Evolutionary conservation across 2,113 vertebrate genomes (phyloP).

Genomic region (Chelonoidis abingdonii): DNA sequence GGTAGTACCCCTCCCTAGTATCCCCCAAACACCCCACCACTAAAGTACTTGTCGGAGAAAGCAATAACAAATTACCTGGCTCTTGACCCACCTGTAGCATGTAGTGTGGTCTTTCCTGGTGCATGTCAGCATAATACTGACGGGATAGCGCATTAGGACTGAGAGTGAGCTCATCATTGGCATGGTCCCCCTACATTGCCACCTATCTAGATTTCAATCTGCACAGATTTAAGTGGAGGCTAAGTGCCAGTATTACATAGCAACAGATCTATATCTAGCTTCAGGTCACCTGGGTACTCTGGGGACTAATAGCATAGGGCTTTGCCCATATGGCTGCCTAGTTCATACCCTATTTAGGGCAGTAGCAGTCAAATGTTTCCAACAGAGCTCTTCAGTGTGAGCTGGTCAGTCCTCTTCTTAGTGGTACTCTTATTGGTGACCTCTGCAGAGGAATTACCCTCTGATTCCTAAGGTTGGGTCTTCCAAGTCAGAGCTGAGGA

Average conservation of each 20-base stretch:
- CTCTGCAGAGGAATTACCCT: neutral
- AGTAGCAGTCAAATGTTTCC: neutral
- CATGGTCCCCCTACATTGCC: neutral
- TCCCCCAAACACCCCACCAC: too few species aligned
- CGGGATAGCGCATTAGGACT: neutral
- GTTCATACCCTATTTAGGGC: neutral
- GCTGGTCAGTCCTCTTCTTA: neutral
- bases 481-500: too few species aligned
- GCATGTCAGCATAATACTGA: neutral
- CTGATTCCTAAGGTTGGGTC: too few species aligned
- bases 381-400: neutral
- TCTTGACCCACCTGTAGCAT: too few species aligned
- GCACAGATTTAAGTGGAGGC: neutral
- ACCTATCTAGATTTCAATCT: neutral
- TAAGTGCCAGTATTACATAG: neutral
- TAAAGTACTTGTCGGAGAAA: too few species aligned
- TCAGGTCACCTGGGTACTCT: neutral
- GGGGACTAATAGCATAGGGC: neutral
- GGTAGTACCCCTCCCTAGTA: too few species aligned
- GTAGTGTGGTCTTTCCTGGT: neutral
- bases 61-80: too few species aligned
- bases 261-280: neutral
- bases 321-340: neutral
- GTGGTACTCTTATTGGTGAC: neutral
- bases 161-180: neutral